These are phyloP conservation scores for Teinopalpus imperialis DNA, from an alignment of 2,888 invertebrate genomes.

Conservation along the genomic window DNA sequence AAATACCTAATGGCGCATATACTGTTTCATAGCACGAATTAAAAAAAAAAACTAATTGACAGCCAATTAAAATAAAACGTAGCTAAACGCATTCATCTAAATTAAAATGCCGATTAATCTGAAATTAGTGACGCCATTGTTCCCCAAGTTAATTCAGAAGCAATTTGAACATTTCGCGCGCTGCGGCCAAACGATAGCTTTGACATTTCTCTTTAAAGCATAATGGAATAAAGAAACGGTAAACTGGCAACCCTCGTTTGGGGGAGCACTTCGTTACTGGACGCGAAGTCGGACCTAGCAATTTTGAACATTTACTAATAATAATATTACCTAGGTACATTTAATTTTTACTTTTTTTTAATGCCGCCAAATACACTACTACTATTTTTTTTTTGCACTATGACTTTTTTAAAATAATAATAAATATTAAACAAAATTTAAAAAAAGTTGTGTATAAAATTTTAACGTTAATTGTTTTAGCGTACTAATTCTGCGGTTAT, in stretches of 20 bases:
- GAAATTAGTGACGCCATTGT: constrained; percentile 51
- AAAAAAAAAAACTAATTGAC: constrained; percentile 30
- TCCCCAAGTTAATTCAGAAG: constrained; percentile 42
- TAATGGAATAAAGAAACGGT: constrained; percentile 81
- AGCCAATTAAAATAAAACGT: constrained; percentile 44
- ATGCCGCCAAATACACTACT: too few species aligned
- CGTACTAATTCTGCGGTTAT: too few species aligned
- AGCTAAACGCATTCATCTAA: constrained; percentile 40
- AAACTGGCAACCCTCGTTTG: constrained; percentile 65
- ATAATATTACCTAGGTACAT: too few species aligned
- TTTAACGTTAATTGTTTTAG: too few species aligned
- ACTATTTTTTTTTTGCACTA: too few species aligned
- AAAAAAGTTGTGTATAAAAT: too few species aligned
- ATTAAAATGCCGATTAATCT: constrained; percentile 44
- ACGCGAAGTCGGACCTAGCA: constrained; percentile 32
- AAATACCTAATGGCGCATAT: too few species aligned
- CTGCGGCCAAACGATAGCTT: constrained; percentile 70
- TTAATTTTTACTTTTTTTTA: too few species aligned
- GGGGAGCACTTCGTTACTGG: constrained; percentile 67
- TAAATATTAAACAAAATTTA: too few species aligned
- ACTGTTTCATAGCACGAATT: neutral
- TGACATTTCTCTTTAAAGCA: constrained; percentile 77
- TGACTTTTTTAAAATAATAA: too few species aligned
- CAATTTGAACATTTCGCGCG: constrained; percentile 42
- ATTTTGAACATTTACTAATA: constrained; percentile 38